Conservation (phyloP, 2,797 vertebrate species). For the Mormyrus hasselquistii region DNA sequence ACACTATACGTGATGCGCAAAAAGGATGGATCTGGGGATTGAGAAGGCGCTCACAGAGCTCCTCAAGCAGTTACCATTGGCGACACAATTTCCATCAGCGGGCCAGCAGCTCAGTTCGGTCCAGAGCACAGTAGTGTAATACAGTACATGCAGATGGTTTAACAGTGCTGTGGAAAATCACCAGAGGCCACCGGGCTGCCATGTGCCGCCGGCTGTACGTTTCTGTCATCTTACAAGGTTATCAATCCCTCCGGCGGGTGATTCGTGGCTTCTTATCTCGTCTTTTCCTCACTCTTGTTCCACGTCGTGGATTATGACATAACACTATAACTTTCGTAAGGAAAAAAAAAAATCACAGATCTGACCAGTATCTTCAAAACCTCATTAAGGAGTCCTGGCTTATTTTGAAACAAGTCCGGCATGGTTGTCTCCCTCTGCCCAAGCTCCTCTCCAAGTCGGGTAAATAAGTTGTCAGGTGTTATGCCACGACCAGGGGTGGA, state of each 20-base stretch:
- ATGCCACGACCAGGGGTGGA: not conserved
- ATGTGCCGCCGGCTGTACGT: not conserved
- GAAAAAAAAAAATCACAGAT: not conserved
- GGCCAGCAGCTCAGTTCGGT: not conserved
- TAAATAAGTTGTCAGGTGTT: not conserved
- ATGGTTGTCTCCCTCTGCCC: not conserved
- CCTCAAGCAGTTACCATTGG: not conserved
- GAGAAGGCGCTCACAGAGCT: not conserved
- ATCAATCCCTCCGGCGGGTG: not conserved
- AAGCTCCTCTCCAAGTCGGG: not conserved
- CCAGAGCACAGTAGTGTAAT: not conserved
- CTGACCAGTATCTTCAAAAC: not conserved
- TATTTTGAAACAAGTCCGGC: not conserved
- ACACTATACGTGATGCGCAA: not conserved
- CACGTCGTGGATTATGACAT: not conserved
- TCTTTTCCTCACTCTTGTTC: not conserved
- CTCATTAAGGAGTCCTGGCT: not conserved
- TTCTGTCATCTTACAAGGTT: not conserved
- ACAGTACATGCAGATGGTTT: not conserved
- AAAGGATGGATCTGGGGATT: not conserved
- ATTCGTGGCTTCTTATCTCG: not conserved
- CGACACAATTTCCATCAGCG: not conserved
- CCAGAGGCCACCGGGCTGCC: not conserved
- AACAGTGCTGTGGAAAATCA: not conserved
- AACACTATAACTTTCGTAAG: not conserved